Evolutionary conservation across 2,888 invertebrate genomes (phyloP).

Genomic region (Pristionchus fissidentatus): DNA sequence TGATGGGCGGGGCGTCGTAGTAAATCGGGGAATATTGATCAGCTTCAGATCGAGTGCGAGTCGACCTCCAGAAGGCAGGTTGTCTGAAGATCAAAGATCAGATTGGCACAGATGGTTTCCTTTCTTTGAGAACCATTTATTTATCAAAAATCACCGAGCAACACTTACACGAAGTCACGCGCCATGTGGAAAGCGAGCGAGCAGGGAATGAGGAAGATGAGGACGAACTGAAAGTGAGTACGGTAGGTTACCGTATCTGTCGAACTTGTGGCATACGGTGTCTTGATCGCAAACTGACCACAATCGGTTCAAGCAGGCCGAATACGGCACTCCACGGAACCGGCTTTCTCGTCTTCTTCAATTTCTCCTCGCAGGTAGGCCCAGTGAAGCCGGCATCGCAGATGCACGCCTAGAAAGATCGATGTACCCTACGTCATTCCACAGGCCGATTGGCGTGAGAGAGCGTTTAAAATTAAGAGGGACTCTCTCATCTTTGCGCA

Average conservation of each 20-base stretch:
- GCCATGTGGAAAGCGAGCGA: background rate
- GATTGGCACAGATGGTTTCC: background rate
- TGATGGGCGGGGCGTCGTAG: no score
- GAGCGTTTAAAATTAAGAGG: no score
- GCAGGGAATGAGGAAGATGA: background rate
- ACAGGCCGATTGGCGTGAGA: no score
- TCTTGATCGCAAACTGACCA: constrained; percentile 11
- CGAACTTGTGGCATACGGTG: no score
- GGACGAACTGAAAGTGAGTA: background rate
- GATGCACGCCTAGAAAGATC: background rate
- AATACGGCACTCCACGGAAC: background rate
- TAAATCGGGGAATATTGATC: background rate
- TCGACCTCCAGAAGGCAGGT: background rate
- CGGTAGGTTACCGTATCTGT: background rate
- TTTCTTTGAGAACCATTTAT: background rate
- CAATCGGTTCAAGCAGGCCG: background rate
- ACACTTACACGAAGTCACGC: background rate
- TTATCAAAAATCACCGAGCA: background rate
- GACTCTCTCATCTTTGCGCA: no score
- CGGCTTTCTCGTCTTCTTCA: background rate
- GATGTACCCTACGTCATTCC: no score
- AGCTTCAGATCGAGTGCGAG: no score
- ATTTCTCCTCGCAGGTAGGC: background rate
- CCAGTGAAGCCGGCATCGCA: background rate
- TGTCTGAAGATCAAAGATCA: constrained; percentile 18